These are phyloP conservation scores for Mugil cephalus DNA, from an alignment of 2,113 vertebrate species.

Conservation along the genomic window DNA sequence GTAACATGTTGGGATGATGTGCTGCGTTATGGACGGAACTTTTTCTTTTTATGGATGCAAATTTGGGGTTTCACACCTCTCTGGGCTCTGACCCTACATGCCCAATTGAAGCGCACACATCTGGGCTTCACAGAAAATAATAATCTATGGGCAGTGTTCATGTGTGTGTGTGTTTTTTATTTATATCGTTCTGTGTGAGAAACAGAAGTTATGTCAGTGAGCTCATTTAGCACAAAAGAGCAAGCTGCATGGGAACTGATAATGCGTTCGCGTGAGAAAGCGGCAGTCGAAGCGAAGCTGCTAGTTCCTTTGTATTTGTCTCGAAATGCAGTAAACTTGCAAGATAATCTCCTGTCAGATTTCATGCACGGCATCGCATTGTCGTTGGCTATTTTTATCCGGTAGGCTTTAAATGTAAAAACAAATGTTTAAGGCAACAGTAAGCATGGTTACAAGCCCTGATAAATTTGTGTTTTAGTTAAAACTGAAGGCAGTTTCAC, in stretches of 20 bases:
- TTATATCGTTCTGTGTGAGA: slow-evolving; percentile 40
- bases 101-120: not conserved
- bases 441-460: slow-evolving; percentile 1
- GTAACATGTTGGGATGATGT: not conserved
- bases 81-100: not conserved
- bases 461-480: slow-evolving; percentile 9
- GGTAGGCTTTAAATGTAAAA: not conserved
- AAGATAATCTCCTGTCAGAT: slow-evolving; percentile 60
- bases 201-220: slow-evolving; percentile 49
- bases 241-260: slow-evolving; percentile 76
- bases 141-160: slow-evolving; percentile 8
- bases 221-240: slow-evolving; percentile 64
- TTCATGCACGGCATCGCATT: slow-evolving; percentile 32
- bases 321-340: slow-evolving; percentile 40
- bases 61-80: slow-evolving; percentile 37
- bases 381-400: slow-evolving; percentile 17
- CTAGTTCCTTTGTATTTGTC: slow-evolving; percentile 25
- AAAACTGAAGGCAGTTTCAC: slow-evolving; percentile 32
- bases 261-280: slow-evolving; percentile 69
- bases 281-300: slow-evolving; percentile 24
- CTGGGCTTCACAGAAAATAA: slow-evolving; percentile 17
- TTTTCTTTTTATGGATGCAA: slow-evolving; percentile 30
- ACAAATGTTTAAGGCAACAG: not conserved
- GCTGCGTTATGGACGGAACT: not conserved
- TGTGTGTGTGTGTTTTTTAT: slow-evolving; percentile 32